phyloP scores from a whole-genome alignment of 2,113 vertebrate genomes.

The Puma concolor region DNA sequence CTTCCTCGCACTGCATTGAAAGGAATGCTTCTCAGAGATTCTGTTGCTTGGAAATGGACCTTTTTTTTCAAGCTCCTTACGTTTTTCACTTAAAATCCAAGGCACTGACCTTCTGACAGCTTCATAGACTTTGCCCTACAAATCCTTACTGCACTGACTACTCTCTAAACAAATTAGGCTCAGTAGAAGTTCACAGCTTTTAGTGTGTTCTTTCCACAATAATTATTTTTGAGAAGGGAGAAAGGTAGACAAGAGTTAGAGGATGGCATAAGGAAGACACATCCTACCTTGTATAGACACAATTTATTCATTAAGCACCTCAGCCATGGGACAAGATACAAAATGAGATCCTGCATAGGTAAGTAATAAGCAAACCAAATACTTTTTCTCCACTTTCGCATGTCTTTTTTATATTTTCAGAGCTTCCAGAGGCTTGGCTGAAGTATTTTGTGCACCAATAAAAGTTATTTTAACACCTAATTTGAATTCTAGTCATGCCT shows the following conservation, averaged over 20 bases:
- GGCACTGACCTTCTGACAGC: background rate
- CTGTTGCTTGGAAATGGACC: background rate
- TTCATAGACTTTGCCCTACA: background rate
- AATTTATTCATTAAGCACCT: background rate
- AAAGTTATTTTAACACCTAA: background rate
- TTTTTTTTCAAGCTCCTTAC: background rate
- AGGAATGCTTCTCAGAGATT: background rate
- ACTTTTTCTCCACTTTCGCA: background rate
- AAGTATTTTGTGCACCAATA: background rate
- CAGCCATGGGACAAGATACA: background rate
- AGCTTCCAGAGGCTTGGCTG: background rate
- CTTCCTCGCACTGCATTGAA: background rate
- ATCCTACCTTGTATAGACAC: background rate
- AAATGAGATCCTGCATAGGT: background rate
- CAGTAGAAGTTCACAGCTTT: background rate
- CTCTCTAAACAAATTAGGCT: constrained; percentile 8
- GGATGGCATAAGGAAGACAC: background rate
- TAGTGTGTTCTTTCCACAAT: background rate
- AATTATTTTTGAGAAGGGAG: background rate
- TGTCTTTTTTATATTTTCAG: background rate
- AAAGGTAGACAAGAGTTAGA: background rate
- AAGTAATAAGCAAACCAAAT: background rate
- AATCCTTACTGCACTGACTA: background rate
- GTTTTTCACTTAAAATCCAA: background rate
- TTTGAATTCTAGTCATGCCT: constrained; percentile 9